Evolutionary conservation across 1,140 invertebrate genomes (phyloP).

Genomic region (Cotesia glomerata): DNA sequence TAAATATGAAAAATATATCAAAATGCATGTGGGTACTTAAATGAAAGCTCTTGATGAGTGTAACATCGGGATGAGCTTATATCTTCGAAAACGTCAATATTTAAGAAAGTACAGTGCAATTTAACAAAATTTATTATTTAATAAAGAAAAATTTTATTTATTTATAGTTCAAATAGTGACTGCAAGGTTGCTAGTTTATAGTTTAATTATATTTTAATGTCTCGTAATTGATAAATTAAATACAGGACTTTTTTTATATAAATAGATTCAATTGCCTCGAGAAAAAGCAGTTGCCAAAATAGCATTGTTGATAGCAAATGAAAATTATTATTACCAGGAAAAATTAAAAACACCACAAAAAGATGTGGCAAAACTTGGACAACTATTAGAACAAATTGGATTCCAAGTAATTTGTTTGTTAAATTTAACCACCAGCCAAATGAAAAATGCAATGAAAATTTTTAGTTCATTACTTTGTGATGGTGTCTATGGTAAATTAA

Average conservation of each 20-base stretch:
- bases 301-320: constrained; percentile 55
- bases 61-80: too few species aligned
- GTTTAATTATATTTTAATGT: neutral
- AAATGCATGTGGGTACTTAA: too few species aligned
- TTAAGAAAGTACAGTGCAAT: too few species aligned
- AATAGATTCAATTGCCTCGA: constrained; percentile 41
- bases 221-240: constrained; percentile 16
- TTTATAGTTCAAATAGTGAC: too few species aligned
- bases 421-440: constrained; percentile 48
- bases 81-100: too few species aligned
- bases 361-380: constrained; percentile 50
- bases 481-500: constrained; percentile 50
- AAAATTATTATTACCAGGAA: constrained; percentile 45
- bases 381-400: constrained; percentile 49
- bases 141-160: too few species aligned
- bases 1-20: too few species aligned
- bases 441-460: constrained; percentile 49
- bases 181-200: too few species aligned
- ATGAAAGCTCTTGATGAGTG: too few species aligned
- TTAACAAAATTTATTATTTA: too few species aligned
- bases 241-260: neutral
- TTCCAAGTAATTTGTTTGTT: constrained; percentile 53
- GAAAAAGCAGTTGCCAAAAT: constrained; percentile 52
- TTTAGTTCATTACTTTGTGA: constrained; percentile 46
- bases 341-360: constrained; percentile 47